Percentiles rank a stretch among this genome's conserved stretches.
phyloP scores from a whole-genome alignment of 2,113 vertebrate genomes.

The Physeter macrocephalus region DNA sequence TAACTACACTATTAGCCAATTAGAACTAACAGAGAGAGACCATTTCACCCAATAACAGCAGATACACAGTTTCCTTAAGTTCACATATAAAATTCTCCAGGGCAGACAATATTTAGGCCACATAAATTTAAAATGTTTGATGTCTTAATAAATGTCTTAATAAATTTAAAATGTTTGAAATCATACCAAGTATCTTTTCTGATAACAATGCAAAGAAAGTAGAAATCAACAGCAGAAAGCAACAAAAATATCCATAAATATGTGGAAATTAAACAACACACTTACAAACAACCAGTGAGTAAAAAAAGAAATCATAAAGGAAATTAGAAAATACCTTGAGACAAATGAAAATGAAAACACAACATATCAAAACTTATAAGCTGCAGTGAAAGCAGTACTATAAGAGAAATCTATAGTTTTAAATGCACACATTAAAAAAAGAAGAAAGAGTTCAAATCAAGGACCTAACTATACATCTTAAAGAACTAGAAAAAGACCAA shows the following conservation, averaged over 20 bases:
- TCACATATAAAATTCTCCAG: not conserved
- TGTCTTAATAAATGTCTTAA: not conserved
- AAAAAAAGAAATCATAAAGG: not conserved
- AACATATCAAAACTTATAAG: not conserved
- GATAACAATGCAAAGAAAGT: not conserved
- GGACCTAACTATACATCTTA: not conserved
- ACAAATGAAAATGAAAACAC: not conserved
- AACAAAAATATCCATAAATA: not conserved
- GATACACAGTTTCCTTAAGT: not conserved
- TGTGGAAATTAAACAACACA: not conserved
- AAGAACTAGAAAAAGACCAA: not conserved
- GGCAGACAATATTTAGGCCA: not conserved
- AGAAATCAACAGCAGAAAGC: not conserved
- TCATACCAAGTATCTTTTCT: not conserved
- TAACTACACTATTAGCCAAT: not conserved
- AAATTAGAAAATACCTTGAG: not conserved
- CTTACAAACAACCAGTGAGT: not conserved
- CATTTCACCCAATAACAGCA: not conserved
- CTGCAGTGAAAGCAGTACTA: not conserved
- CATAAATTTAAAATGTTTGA: not conserved
- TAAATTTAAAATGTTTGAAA: not conserved
- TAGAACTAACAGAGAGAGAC: not conserved
- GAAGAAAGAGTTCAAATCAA: not conserved
- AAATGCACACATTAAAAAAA: not conserved
- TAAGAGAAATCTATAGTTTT: not conserved